phyloP scores from a whole-genome alignment of 92 coral and sea anemone genomes.

The Paragorgia papillata region DNA sequence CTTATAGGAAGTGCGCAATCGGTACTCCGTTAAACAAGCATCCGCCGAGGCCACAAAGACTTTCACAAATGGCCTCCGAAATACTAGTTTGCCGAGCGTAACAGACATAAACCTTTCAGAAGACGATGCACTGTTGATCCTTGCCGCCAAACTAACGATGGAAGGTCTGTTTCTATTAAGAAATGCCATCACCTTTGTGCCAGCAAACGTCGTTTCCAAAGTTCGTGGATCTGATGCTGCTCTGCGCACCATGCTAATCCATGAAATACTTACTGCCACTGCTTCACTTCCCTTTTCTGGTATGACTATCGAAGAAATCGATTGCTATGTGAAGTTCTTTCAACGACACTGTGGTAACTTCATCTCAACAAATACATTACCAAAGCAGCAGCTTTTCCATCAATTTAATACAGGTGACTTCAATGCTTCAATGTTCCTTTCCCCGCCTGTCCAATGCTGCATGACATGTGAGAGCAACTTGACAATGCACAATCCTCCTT shows the following conservation, averaged over 20 bases:
- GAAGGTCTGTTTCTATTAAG: background rate
- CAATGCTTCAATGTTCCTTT: background rate
- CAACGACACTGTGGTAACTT: background rate
- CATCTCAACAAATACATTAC: background rate
- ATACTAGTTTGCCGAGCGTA: too few species aligned
- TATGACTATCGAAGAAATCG: background rate
- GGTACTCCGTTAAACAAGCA: background rate
- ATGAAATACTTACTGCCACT: too few species aligned
- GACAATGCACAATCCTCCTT: conserved; percentile 15
- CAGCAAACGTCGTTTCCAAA: background rate
- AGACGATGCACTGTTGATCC: background rate
- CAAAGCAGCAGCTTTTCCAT: background rate
- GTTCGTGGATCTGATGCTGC: background rate
- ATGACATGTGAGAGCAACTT: background rate
- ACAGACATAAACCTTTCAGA: background rate
- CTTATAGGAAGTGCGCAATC: background rate
- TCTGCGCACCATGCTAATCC: background rate
- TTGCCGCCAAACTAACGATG: background rate
- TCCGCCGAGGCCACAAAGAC: too few species aligned
- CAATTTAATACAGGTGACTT: background rate
- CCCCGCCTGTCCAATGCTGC: background rate
- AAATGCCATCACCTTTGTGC: conserved; percentile 4
- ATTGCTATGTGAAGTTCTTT: background rate
- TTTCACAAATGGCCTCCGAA: background rate
- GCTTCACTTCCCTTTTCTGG: background rate